Percentiles rank a stretch among this genome's conserved stretches.
These are phyloP conservation scores for Ptychadena robeensis DNA, from an alignment of 2,797 vertebrate species.

Conservation along the genomic window DNA sequence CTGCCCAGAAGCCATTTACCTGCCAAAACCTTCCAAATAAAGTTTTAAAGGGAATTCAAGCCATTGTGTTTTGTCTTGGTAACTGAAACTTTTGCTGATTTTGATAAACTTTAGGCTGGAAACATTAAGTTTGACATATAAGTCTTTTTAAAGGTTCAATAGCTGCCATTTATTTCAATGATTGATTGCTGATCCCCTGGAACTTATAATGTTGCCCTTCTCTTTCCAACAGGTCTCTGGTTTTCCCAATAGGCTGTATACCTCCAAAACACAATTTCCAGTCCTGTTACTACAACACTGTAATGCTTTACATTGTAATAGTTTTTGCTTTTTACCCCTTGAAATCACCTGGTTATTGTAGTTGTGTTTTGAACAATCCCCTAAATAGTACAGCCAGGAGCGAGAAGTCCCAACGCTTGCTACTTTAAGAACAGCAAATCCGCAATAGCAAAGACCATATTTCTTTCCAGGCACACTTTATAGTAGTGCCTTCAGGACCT, in stretches of 20 bases:
- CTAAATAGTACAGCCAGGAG: not conserved
- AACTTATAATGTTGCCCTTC: no score
- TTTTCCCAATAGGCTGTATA: no score
- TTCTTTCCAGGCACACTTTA: not conserved
- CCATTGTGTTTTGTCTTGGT: not conserved
- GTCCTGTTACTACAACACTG: no score
- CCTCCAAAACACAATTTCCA: no score
- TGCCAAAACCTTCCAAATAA: constrained; percentile 19
- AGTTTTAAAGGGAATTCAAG: not conserved
- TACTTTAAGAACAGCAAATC: not conserved
- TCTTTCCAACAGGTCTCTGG: no score
- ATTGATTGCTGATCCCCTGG: no score
- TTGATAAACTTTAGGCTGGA: not conserved
- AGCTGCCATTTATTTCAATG: not conserved
- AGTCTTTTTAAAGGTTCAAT: not conserved
- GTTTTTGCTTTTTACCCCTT: not conserved
- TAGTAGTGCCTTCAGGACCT: not conserved
- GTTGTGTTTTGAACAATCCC: not conserved
- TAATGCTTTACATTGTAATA: not conserved
- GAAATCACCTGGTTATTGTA: not conserved
- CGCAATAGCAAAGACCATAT: not conserved
- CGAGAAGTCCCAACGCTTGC: not conserved
- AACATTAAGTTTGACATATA: not conserved
- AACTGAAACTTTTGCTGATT: not conserved
- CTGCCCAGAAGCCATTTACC: constrained; percentile 41